A percentile compares a stretch with the other conserved stretches of the same genome.
Evolutionary conservation across 2,797 vertebrate genomes (phyloP).

Genomic region (Lutjanus argentimaculatus): DNA sequence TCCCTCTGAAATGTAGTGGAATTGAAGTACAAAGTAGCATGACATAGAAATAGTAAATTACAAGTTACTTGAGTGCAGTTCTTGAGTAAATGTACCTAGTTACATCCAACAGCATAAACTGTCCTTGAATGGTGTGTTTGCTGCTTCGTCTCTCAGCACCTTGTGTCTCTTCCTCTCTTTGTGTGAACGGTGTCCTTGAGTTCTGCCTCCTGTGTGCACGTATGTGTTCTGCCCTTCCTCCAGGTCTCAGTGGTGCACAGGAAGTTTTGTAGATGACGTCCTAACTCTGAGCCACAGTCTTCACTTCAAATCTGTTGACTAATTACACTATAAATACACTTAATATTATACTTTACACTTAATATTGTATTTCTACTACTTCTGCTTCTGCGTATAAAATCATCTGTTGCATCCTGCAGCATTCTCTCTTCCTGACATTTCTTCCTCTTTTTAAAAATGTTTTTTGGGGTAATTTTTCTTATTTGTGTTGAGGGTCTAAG

Average conservation of each 20-base stretch:
- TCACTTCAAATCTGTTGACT: not conserved
- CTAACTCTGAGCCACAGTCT: not conserved
- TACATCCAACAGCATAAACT: not conserved
- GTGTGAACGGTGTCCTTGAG: slow-evolving; percentile 23
- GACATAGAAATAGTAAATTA: not conserved
- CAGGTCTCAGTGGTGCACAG: not conserved
- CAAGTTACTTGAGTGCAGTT: too few species aligned
- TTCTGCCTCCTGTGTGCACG: not conserved
- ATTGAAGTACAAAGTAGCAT: not conserved
- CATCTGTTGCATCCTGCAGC: not conserved
- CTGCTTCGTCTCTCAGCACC: not conserved
- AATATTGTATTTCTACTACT: not conserved
- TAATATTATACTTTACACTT: not conserved
- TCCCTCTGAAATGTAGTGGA: not conserved
- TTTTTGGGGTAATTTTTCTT: too few species aligned
- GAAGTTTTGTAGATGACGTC: not conserved
- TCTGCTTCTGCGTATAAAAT: not conserved
- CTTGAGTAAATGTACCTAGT: not conserved
- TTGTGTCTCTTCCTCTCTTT: not conserved
- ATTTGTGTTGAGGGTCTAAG: too few species aligned
- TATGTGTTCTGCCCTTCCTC: not conserved
- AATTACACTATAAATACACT: not conserved
- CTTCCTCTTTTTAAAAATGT: not conserved
- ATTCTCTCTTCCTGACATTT: not conserved
- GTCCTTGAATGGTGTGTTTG: not conserved